Evolutionary conservation across 1,140 invertebrate genomes (phyloP), one percentile per base, ranked within the genome.

Genomic region (Alviniconcha marisindica): DNA sequence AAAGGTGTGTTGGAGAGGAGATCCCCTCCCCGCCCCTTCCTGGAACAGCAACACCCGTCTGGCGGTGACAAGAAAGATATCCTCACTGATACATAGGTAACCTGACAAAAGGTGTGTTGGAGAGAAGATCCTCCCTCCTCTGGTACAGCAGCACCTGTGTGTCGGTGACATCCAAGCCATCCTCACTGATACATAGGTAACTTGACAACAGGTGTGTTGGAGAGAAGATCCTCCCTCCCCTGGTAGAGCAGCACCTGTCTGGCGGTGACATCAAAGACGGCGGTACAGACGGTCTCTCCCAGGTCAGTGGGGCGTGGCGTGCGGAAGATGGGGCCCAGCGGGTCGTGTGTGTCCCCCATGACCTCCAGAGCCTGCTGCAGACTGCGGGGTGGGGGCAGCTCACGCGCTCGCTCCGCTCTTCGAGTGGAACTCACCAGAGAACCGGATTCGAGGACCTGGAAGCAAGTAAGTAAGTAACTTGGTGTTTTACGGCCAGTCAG

Each of bases 241-340:
- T 77, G 71, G 38, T 84, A 82, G 31, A 84, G 21, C 10, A 28
- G 21, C 71, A 82, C 69, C 40, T 81, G 77, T 42, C 76, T 66
- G 40, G 74, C 60, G 36, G 77, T 44, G 48, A 84, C 60, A 44
- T 84, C 73, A 42, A 84, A 81, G 7, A 77, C 42, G 24, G 60
- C 79, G n/a, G 83, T 84, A 3, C 24, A 21, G 28, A 84, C 51
- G 15, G 83, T 84, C 63, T 82, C 69, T 3, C 31, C 54, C 0
- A 7, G 54, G 40, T 84, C 83, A 33, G 79, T 77, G n/a, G 54
- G 54, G 40, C 80, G 48, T 4, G 83, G 83, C 31, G 83, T 69
- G 24, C 83, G 51, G 51, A 69, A 84, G 2, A 84, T 71, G 10
- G 83, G 83, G 48, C 48, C 5, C 4, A 56, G 21, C 56, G 5